Evolutionary conservation across 2,113 vertebrate species (phyloP), one percentile per base, ranked within the genome.

Genomic region (Vireo altiloquus): DNA sequence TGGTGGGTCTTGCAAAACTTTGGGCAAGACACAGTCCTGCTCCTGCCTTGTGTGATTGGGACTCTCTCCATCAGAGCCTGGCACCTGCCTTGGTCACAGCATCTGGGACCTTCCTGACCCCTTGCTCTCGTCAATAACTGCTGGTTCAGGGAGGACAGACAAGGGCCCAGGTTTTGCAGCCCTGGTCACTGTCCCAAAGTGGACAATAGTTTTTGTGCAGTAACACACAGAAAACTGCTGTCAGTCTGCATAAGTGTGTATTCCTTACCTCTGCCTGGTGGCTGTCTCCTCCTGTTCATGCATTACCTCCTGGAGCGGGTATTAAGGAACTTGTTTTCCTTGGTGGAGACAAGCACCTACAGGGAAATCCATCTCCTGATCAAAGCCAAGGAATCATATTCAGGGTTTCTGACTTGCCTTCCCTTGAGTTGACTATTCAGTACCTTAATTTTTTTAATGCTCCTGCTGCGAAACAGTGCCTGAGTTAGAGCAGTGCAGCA

Each of bases 381-480:
- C 5, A 35, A 94, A 87, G 68, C 37, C 17, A 37, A 17, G 19
- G 49, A 10, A 27, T n/a, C 2, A 0, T 17, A 47, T 74, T 40
- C 50, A 25, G 59, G 11, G 23, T 54, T 82, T 80, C 42, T 94
- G 59, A n/a, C 50, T 76, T 59, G n/a, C 60, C 19, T 82, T 82
- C 40, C 56, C 25, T 80, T 37, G 52, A 75, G 30, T 1, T 80
- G 37, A 46, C 42, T 93, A 10, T 72, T 85, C 40, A 60, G 16
- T 59, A 28, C 63, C 47, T 70, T 10, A 4, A 21, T 28, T 46
- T 63, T 76, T 76, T 39, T 13, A 33, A 33, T 35, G 20, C 6
- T 37, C 0, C 0, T 25, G 11, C 64, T 39, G 52, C 49, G 61
- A 40, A 72, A n/a, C 0, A 0, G 56, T 28, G 9, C n/a, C 50